Evolutionary conservation across 2,888 invertebrate species (phyloP), one percentile per base, ranked within the genome.

Genomic region (Drosophila cyrtoloma): DNA sequence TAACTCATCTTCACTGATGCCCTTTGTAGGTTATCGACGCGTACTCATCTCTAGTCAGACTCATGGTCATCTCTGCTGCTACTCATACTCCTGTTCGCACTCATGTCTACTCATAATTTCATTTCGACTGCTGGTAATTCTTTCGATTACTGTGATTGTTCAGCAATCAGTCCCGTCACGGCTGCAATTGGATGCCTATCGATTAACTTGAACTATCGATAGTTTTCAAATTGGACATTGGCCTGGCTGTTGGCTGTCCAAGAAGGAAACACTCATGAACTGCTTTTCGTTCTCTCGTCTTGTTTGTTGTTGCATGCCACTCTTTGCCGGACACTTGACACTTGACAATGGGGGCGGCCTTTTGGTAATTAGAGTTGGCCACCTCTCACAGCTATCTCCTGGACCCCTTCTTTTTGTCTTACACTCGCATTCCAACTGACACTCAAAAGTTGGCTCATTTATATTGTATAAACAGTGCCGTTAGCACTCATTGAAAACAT

Each of bases 391-490:
- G 52, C n/a, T 16, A 14, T n/a, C 26, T 30, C 28, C 6, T 5
- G 9, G 1, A 33, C 14, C 33, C 1, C 32, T 6, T 33, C 56
- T 77, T 71, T 80, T 66, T 66, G 65, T 77, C 57, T 62, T 37
- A 47, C 55, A 63, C 53, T 47, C 56, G 28, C 80, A 44, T 79
- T 75, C 56, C 65, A 66, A 73, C 66, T 14, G 39, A 73, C 84
- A 58, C 74, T 64, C 42, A 65, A 75, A 80, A 82, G 65, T 85
- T 78, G 76, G 60, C 86, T 87, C 86, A 87, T 86, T 87, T 86
- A 89, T 89, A 81, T 86, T 86, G 88, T 71, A 89, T 86, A 87
- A 89, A 78, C 81, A 89, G 68, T 55, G 74, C 75, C 82, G 76
- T 81, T 79, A 59, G 75, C 74, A 72, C 63, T 65, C 75, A 81